Evolutionary conservation across 2,888 invertebrate species (phyloP).

Genomic region (Erebia ligea): DNA sequence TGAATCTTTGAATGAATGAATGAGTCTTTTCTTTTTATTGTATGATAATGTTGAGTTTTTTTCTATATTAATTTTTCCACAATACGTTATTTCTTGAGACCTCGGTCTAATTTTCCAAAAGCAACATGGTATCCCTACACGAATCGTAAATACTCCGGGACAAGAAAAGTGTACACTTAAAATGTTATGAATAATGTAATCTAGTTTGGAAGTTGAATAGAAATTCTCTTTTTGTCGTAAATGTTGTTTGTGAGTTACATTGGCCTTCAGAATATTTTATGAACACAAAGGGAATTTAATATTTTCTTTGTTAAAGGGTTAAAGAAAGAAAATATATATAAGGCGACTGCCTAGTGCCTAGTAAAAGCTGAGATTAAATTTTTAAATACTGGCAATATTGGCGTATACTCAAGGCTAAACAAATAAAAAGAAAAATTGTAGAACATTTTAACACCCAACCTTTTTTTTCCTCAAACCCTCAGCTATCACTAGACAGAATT

Average conservation of each 20-base stretch:
- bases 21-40: too few relatives aligned
- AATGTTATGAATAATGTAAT: slow-evolving; percentile 28
- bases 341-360: not conserved
- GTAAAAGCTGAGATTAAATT: too few relatives aligned
- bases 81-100: not conserved
- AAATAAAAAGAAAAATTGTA: too few relatives aligned
- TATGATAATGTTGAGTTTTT: too few relatives aligned
- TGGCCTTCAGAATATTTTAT: not conserved
- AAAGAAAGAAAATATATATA: not conserved
- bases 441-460: too few relatives aligned
- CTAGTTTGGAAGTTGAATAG: slow-evolving; percentile 18
- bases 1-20: too few relatives aligned
- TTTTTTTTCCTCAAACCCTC: too few relatives aligned
- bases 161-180: slow-evolving; percentile 29
- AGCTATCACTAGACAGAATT: too few relatives aligned
- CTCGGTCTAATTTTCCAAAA: not conserved
- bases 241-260: slow-evolving; percentile 11
- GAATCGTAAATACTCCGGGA: slow-evolving; percentile 15
- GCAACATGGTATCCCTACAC: slow-evolving; percentile 2
- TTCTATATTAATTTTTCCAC: too few relatives aligned
- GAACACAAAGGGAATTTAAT: slow-evolving; percentile 8
- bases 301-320: not conserved
- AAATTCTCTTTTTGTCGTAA: slow-evolving; percentile 18
- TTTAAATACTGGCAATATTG: too few relatives aligned
- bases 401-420: too few relatives aligned